Base-by-base conservation (phyloP, 1,140 invertebrate species). In the Rhagoletis zephyria region DNA sequence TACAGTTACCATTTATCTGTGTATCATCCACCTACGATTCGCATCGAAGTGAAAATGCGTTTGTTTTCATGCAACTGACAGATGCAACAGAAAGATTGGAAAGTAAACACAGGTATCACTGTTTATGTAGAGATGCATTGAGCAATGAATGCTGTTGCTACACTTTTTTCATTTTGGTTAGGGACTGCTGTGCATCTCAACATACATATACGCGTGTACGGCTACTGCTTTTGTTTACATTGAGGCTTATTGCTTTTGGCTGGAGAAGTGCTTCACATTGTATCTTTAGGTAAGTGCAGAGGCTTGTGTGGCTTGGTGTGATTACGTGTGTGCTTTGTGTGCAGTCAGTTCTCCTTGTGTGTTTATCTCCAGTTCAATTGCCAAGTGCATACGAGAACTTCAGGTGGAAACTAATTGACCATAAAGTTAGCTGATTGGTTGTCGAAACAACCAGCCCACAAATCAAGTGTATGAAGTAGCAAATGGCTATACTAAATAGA, bases 391-490 rank as follows among this genome's bases (percentile, higher is more conserved):
- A 81, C n/a, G 74, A n/a, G 45, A 14, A 81, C 1, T 59, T 81
- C 48, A 51, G 74, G 12, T 56, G 12, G 9, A 51, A 77, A 77
- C 74, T 81, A 81, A 81, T 81, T 81, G 74, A n/a, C 48, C 51
- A 59, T 81, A 56, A 81, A 81, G 74, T 81, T 81, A 56, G 48
- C 56, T 81, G 74, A 81, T 81, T 81, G 74, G 48, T 51, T 42
- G 74, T 51, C 16, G 48, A 81, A 56, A 81, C 45, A 19, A 48
- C n/a, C 48, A 42, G 51, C 51, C 16, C 74, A 9, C 48, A 56
- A 74, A 74, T 74, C 30, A 74, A 48, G 42, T 74, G 67, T 48
- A 16, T 12, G 67, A 45, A 42, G 67, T 74, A 74, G 45, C 67
- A 74, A 74, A 74, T 74, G 67, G 45, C 40, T 12, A 48, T 14